Evolutionary conservation across 2,888 invertebrate genomes (phyloP).

Genomic region (Conchocele bisecta): DNA sequence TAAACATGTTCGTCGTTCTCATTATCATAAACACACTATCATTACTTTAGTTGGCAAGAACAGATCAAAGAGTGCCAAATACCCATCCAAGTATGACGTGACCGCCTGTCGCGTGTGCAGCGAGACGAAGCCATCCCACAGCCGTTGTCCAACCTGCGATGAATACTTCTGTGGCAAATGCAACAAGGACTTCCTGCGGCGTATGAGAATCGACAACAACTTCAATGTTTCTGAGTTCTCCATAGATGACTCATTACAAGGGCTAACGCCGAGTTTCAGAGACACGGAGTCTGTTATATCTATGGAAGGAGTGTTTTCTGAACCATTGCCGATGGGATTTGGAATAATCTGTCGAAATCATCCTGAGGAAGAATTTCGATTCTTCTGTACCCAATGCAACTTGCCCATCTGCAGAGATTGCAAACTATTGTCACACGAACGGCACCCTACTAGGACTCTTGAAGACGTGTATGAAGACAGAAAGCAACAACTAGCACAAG

Average conservation of each 20-base stretch:
- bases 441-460: conserved; percentile 40
- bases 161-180: conserved; percentile 58
- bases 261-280: too few relatives aligned
- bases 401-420: conserved; percentile 50
- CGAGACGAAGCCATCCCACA: conserved; percentile 43
- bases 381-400: conserved; percentile 47
- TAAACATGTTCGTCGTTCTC: too few relatives aligned
- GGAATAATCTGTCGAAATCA: conserved; percentile 41
- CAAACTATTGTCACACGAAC: conserved; percentile 48
- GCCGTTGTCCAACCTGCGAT: conserved; percentile 48
- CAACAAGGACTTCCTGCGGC: conserved; percentile 44
- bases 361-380: conserved; percentile 45
- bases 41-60: too few relatives aligned
- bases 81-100: conserved; percentile 12
- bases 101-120: conserved; percentile 40
- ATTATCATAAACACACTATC: too few relatives aligned
- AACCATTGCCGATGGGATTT: conserved; percentile 41
- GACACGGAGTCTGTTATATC: too few relatives aligned
- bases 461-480: conserved; percentile 53
- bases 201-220: conserved; percentile 49
- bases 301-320: neutral
- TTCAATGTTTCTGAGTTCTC: conserved; percentile 37
- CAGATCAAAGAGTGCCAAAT: conserved; percentile 3
- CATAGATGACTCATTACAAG: too few relatives aligned
- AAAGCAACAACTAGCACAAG: conserved; percentile 42